Evolutionary conservation across 2,888 invertebrate genomes (phyloP).

Genomic region (Synanthedon andrenaeformis): DNA sequence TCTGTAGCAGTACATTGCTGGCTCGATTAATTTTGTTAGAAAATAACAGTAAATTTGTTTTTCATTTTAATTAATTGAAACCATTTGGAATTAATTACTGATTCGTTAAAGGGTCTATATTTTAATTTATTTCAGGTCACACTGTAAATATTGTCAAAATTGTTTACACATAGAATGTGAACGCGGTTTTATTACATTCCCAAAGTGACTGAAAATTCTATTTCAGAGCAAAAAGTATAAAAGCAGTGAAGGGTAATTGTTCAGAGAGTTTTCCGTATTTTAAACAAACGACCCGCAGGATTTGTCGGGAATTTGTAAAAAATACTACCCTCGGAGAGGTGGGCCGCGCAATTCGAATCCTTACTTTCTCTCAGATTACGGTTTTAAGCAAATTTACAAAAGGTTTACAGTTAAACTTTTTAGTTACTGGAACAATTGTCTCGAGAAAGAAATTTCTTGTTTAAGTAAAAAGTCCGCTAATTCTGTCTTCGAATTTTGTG

Average conservation of each 20-base stretch:
- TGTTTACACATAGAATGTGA: too few relatives aligned
- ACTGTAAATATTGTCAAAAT: too few relatives aligned
- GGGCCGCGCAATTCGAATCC: constrained; percentile 5
- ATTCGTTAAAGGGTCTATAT: too few relatives aligned
- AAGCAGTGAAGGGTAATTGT: constrained; percentile 11
- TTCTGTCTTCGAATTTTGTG: too few relatives aligned
- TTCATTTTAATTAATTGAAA: too few relatives aligned
- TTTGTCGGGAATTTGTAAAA: constrained; percentile 13
- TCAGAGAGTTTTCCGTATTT: constrained; percentile 15
- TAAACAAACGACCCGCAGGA: constrained; percentile 16
- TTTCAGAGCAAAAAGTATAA: background rate
- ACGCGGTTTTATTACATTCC: background rate
- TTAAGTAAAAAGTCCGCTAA: constrained; percentile 11
- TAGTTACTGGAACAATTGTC: constrained; percentile 17
- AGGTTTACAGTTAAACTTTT: constrained; percentile 12
- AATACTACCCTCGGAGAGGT: constrained; percentile 8
- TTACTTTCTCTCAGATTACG: constrained; percentile 4
- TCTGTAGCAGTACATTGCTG: too few relatives aligned
- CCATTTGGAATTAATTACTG: too few relatives aligned
- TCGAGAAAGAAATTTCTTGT: constrained; percentile 14
- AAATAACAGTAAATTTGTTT: too few relatives aligned
- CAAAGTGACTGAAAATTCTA: background rate
- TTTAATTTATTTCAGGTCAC: too few relatives aligned
- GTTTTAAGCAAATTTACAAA: constrained; percentile 8
- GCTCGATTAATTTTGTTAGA: too few relatives aligned